Evolutionary conservation across 2,888 invertebrate genomes (phyloP), one percentile per base, ranked within the genome.

Genomic region (Trachelus iudaicus): DNA sequence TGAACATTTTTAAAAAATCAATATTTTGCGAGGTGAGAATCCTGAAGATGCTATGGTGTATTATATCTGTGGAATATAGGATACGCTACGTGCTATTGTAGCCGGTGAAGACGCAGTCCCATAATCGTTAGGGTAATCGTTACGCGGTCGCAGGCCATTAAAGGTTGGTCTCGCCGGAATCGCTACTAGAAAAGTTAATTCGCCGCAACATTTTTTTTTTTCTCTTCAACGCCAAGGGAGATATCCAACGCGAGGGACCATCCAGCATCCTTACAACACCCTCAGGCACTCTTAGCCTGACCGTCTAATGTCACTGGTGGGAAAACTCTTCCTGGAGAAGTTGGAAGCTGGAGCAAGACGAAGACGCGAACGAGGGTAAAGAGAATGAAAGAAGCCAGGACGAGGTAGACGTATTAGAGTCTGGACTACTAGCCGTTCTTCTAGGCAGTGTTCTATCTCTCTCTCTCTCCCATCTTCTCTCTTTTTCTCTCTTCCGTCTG

Each of bases 401-500:
- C 56, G 56, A 31, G 71, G 31, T 15, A 71, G 71, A 71, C 71
- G 71, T 33, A 71, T 71, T 34, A 34, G 71, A 71, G 71, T 71
- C 71, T 71, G 34, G 71, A 71, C 31, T 71, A 71, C 34, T 30
- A 71, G 71, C 23, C 23, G 71, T 34, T 71, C 31, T 31, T 71
- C 71, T 71, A 31, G 33, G 31, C 4, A 34, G 4, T 12, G 4
- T 71, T 37, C 13, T 37, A 13, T 37, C 37, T 37, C 37, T 37
- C 37, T 37, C 37, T 37, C 37, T 37, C 37, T 37, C 37, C 0
- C 4, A 6, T 6, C 40, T 15, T 1, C 40, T 40, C 15, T 23
- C 40, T 9, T 23, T 56, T 56, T 9, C 56, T 56, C 56, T 56
- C 56, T 56, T 56, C 23, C 75, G 79, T 83, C 85, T 85, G 81